A percentile compares a stretch with the other conserved stretches of the same genome.
Conservation (phyloP, 2,888 invertebrate genomes). For the Temnothorax rugatulus region DNA sequence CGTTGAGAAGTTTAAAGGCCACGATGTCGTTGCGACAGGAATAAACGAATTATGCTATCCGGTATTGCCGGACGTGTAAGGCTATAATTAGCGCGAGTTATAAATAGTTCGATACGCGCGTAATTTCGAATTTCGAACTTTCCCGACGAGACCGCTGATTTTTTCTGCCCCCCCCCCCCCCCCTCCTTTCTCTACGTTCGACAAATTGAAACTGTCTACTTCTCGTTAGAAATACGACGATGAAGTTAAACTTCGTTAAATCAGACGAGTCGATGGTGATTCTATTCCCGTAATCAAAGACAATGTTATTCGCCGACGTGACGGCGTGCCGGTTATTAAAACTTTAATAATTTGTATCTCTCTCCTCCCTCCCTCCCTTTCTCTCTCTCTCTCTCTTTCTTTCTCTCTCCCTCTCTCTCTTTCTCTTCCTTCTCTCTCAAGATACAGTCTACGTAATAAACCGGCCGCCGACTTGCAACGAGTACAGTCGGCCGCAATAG, state of each 20-base stretch:
- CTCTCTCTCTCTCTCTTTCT: conserved; percentile 4
- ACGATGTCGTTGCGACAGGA: conserved; percentile 37
- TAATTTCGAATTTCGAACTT: conserved; percentile 59
- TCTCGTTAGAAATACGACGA: conserved; percentile 43
- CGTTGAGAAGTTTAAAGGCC: conserved; percentile 51
- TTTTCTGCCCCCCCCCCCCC: neutral
- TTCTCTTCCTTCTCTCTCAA: conserved; percentile 52
- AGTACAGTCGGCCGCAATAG: conserved; percentile 71
- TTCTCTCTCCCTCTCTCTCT: conserved; percentile 1
- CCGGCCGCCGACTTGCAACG: conserved; percentile 36
- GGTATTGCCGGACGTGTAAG: neutral
- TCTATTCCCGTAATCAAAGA: conserved; percentile 70
- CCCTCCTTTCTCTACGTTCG: conserved; percentile 10
- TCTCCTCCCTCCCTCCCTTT: neutral
- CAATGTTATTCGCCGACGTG: conserved; percentile 68
- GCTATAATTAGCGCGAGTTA: conserved; percentile 42
- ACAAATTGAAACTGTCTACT: conserved; percentile 53
- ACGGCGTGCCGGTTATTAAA: conserved; percentile 79
- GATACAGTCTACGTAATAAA: conserved; percentile 75
- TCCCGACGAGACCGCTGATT: conserved; percentile 30
- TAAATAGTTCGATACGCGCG: conserved; percentile 30
- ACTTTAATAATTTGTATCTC: conserved; percentile 82
- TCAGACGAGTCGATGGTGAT: conserved; percentile 61
- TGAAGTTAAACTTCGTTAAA: conserved; percentile 46
- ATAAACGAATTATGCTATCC: conserved; percentile 42